Evolutionary conservation across 2,113 vertebrate species (phyloP), one percentile per base, ranked within the genome.

Genomic region (Accipiter virgatus): DNA sequence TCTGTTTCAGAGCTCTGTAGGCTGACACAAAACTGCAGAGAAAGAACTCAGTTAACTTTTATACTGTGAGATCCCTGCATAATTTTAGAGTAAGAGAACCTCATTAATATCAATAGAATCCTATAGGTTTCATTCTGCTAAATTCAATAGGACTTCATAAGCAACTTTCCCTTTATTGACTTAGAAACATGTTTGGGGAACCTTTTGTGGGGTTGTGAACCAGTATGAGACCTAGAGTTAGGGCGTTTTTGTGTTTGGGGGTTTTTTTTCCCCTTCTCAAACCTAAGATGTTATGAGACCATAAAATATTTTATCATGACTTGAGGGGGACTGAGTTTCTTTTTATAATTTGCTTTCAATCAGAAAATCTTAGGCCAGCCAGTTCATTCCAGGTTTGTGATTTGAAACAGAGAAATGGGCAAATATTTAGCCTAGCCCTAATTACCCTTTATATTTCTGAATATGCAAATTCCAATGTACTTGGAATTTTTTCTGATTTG

Each of bases 361-460:
- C 66, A 86, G 83, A 96, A 97, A 95, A 93, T 88, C 43, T 89
- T 74, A 3, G 97, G 84, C 85, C 34, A 93, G 83, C 26, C 48
- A 83, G 32, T 67, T 82, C 77, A 83, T 81, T 86, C 73, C 82
- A 92, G 87, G 56, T 79, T 92, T 97, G 68, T 81, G 72, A 92
- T 86, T 92, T 96, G 96, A 97, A 96, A 67, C 71, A 65, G 58
- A 95, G 59, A 97, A 94, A 90, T 62, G n/a, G 48, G 83, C 86
- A 97, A 98, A 97, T 97, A 97, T 96, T 96, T 97, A 97, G 88
- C 83, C 38, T 96, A 79, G 90, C 66, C 59, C 71, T 97, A 98
- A 96, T 97, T 97, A 94, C 80, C 42, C 70, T 96, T 85, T 95
- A 53, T 86, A 96, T 95, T 91, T 95, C 89, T 95, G 93, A 96